Base-by-base conservation (phyloP, 1,140 invertebrate species). In the Bombus sibiricus region DNA sequence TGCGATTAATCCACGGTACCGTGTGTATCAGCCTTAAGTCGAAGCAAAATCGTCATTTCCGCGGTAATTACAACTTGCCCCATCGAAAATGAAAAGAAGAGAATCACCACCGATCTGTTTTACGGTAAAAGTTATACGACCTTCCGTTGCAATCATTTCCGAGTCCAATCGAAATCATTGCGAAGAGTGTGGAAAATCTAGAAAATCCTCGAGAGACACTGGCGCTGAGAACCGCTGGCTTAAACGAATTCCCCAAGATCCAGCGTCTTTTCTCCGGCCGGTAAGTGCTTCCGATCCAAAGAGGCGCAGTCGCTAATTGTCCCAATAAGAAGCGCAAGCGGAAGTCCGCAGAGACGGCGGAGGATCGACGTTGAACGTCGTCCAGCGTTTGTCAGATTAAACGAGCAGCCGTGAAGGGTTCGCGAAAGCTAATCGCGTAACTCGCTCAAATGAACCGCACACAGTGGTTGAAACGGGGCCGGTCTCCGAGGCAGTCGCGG, bases 401-500 rank as follows among this genome's bases (percentile, higher is more conserved):
- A 86, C 85, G 69, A 78, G 79, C 69, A n/a, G 72, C 32, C 62
- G 64, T 57, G 81, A 81, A 86, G 86, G 82, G 81, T 86, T 81
- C 71, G 59, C 66, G 64, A 77, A 34, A 68, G 43, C 66, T 91
- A 91, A 91, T 92, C 89, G 85, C 81, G 80, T 91, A 92, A 91
- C 85, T 88, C 85, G 87, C 43, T 89, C 84, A 81, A 90, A 85
- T 57, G 85, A 91, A 79, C 85, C 64, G 81, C 34, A 59, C 74
- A 76, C 82, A 41, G 64, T 75, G 32, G 59, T 12, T 22, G 22
- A 3, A 37, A 41, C 22, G 62, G 32, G 47, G 81, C 69, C n/a
- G 25, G 32, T 9, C 59, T 32, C 25, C 47, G 76, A 75, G 64
- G 39, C 80, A 80, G 83, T 86, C 88, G 47, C 88, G 72, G 85